phyloP scores from a whole-genome alignment of 2,888 invertebrate species.

The Nemapogon koenigi region DNA sequence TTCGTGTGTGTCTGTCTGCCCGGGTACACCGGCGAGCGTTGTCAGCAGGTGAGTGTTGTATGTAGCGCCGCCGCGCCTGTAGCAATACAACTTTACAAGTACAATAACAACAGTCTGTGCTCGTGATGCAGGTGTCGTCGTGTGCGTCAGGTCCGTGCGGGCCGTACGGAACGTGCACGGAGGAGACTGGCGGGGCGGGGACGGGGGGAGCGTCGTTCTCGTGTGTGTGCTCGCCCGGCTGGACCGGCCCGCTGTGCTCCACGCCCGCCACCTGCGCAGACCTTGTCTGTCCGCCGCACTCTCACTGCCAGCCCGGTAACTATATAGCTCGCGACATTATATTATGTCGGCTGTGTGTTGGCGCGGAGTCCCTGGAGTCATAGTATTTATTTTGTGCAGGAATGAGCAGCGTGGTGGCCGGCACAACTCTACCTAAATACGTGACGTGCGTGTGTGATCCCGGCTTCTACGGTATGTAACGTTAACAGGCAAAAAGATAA shows the following conservation, averaged over 20 bases:
- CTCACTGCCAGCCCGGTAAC: constrained; percentile 67
- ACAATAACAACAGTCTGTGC: neutral
- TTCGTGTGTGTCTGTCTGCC: constrained; percentile 78
- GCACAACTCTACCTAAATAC: constrained; percentile 33
- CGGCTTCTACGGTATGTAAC: constrained; percentile 61
- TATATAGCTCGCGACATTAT: no score
- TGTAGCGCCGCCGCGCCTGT: neutral
- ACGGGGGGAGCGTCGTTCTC: constrained; percentile 53
- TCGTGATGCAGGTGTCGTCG: constrained; percentile 51
- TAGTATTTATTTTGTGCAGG: constrained; percentile 23
- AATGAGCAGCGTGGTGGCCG: constrained; percentile 29
- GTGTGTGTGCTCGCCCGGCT: constrained; percentile 76
- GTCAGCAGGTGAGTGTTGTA: constrained; percentile 65
- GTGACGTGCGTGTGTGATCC: constrained; percentile 70
- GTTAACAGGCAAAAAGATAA: no score
- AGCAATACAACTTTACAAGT: neutral
- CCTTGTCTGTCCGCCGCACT: constrained; percentile 67
- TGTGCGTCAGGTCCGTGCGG: constrained; percentile 76
- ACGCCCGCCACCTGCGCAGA: constrained; percentile 47
- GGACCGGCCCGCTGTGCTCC: constrained; percentile 45
- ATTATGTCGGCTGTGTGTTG: no score
- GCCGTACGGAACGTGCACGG: constrained; percentile 77
- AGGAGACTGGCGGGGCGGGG: constrained; percentile 66
- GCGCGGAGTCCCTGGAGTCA: no score
- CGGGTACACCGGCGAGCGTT: constrained; percentile 82